Evolutionary conservation across 2,113 vertebrate species (phyloP), one percentile per base, ranked within the genome.

Genomic region (Motacilla tschutschensis): DNA sequence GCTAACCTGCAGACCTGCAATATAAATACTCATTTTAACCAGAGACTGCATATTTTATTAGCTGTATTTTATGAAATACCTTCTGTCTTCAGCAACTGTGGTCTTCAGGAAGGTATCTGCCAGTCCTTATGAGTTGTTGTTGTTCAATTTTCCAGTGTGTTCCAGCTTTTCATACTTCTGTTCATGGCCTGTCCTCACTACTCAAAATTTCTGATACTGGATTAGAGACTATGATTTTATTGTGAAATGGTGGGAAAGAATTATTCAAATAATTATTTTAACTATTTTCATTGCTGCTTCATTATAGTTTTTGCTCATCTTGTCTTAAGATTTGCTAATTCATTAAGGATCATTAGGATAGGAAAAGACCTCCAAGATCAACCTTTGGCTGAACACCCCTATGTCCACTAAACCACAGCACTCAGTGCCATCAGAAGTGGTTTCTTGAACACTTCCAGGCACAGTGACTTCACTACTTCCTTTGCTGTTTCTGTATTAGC

Each of bases 371-470:
- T 51, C n/a, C 26, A 72, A 33, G 26, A 29, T 33, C 43, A 58
- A 14, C 13, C 24, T 72, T 21, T 72, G 38, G 48, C 22, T 9
- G 13, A 58, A 20, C n/a, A 79, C 10, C 24, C 17, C 12, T 6
- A 2, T 25, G 28, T 33, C 51, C 29, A 21, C 10, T 44, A 44
- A 79, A 58, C 44, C 22, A 33, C 29, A 25, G n/a, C n/a, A 33
- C n/a, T 29, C 4, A 15, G 33, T 29, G 38, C n/a, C 10, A 5
- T 2, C 0, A 29, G 0, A 1, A 64, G 38, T 12, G 0, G 0
- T 51, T 58, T 44, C 26, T 51, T 38, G 16, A 51, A 21, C 6
- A 12, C 8, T 72, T 51, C 19, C 38, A 44, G 22, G 9, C 12
- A 17, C 3, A 29, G 33, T 8, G 51, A 51, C 38, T 44, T 65